A percentile compares a stretch with the other conserved stretches of the same genome.
phyloP scores from a whole-genome alignment of 2,797 vertebrate species.

The Paguma larvata region DNA sequence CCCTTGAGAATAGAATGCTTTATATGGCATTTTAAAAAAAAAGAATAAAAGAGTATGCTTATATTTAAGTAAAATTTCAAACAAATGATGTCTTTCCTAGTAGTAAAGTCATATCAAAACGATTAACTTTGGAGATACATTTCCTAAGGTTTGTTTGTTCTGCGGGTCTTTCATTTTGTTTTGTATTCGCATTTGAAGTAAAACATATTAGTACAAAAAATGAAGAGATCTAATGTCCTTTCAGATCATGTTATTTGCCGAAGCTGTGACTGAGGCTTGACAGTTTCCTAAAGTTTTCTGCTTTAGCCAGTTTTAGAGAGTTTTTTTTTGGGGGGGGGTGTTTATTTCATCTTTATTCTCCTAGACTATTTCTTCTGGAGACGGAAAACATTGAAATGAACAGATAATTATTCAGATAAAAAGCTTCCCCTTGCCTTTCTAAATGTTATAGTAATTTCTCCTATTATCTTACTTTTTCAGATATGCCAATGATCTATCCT shows the following conservation, averaged over 20 bases:
- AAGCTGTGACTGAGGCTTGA: not conserved
- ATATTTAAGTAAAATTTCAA: not conserved
- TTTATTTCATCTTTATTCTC: conserved; percentile 53
- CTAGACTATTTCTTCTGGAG: not conserved
- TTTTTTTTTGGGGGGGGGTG: not conserved
- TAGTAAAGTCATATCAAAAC: not conserved
- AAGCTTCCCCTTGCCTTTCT: not conserved
- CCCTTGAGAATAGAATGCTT: not conserved
- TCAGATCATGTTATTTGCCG: not conserved
- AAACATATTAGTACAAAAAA: not conserved
- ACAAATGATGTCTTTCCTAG: conserved; percentile 3
- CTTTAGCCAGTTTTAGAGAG: not conserved
- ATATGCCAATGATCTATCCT: not conserved
- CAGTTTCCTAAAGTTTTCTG: not conserved
- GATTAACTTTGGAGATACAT: not conserved
- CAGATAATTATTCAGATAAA: not conserved
- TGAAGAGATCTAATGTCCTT: not conserved
- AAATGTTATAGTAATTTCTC: not conserved
- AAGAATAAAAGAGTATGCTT: not conserved
- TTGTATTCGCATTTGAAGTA: not conserved
- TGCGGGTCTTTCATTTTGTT: not conserved
- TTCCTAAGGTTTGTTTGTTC: not conserved
- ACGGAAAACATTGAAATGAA: not conserved
- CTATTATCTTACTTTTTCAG: not conserved
- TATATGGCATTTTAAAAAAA: not conserved